Conservation (phyloP, 2,113 vertebrate species). For the Atractosteus spatula region DNA sequence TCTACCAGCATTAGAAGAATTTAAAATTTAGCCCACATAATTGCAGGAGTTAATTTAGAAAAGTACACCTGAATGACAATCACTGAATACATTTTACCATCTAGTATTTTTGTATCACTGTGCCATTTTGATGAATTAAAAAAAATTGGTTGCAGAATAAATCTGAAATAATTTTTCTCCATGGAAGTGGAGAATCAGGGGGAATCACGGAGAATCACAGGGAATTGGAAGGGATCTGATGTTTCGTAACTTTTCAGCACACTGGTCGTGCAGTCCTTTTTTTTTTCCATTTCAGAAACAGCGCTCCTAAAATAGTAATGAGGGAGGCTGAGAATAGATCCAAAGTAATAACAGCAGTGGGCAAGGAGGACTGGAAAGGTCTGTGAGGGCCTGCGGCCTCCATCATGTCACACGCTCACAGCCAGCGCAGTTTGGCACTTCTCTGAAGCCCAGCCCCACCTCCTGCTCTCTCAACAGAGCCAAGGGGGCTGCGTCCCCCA, state of each 20-base stretch:
- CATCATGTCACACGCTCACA: background rate
- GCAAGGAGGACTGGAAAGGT: slow-evolving; percentile 2
- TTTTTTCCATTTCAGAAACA: background rate
- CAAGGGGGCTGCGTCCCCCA: background rate
- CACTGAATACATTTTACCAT: too few species aligned
- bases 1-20: too few species aligned
- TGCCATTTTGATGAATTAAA: background rate
- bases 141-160: background rate
- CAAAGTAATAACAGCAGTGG: background rate
- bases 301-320: background rate
- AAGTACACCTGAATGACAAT: too few species aligned
- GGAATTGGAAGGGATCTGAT: background rate
- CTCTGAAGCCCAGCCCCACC: too few species aligned
- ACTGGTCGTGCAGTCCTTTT: background rate
- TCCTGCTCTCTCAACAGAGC: background rate
- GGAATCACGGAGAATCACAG: background rate
- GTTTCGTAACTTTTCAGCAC: slow-evolving; percentile 5
- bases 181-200: background rate
- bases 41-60: too few species aligned
- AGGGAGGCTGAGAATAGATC: background rate
- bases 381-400: background rate
- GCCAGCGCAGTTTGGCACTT: background rate
- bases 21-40: too few species aligned
- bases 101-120: too few species aligned
- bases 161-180: background rate